A percentile compares a stretch with the other conserved stretches of the same genome.
phyloP scores from a whole-genome alignment of 2,888 invertebrate species.

The Maniola hyperantus region DNA sequence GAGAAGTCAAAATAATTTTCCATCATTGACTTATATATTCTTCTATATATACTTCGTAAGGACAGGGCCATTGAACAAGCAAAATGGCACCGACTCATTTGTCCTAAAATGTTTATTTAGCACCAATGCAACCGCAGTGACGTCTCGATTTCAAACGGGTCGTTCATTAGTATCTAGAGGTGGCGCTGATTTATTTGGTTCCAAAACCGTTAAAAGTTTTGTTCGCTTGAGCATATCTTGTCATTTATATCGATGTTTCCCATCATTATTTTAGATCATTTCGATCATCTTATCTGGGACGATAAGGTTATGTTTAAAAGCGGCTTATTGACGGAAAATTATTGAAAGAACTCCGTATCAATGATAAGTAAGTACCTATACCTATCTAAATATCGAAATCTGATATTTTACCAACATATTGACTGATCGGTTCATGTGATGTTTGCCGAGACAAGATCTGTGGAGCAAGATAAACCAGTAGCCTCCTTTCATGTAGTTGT shows the following conservation, averaged over 20 bases:
- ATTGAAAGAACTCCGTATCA: background rate
- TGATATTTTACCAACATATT: conserved; percentile 4
- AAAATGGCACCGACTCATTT: no score
- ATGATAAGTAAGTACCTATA: background rate
- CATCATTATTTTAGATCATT: background rate
- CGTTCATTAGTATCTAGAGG: no score
- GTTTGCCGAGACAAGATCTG: background rate
- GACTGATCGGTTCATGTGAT: conserved; percentile 11
- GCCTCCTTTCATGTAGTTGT: background rate
- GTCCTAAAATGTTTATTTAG: no score
- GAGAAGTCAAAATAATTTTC: background rate
- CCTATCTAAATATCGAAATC: conserved; percentile 5
- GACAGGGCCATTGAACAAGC: no score
- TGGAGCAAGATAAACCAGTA: conserved; percentile 1
- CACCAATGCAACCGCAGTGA: no score
- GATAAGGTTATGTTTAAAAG: background rate
- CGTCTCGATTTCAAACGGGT: no score
- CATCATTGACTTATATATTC: no score
- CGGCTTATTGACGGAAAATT: conserved; percentile 2
- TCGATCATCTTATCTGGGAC: conserved; percentile 5
- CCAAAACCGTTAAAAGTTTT: no score
- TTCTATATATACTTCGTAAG: no score
- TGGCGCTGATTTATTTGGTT: no score
- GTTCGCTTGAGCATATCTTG: no score
- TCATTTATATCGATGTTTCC: no score